Evolutionary conservation across 2,888 invertebrate genomes (phyloP), one percentile per base, ranked within the genome.

Genomic region (Pseudoips prasinana): DNA sequence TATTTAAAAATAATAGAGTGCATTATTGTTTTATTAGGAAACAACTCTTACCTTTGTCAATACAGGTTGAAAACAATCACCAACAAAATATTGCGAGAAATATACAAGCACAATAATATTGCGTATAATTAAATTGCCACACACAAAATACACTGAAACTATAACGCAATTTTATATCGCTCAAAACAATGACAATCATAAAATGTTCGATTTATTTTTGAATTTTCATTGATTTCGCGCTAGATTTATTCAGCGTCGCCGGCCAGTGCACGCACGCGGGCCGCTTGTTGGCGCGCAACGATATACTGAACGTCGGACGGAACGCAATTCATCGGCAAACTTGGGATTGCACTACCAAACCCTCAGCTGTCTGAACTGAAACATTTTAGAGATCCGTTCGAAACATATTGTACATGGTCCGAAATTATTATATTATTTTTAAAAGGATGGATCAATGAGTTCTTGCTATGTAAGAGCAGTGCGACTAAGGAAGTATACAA

Each of bases 241-340:
- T 65, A 66, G 63, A 60, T 64, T 59, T 66, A 59, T n/a, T 38
- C 55, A 58, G 44, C 53, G 40, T 50, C 46, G 40, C 38, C 46
- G 36, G 49, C 56, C 46, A 54, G 46, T 55, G 46, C 46, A 57
- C 74, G 68, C 75, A 62, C 73, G 62, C 58, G 64, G 64, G 58
- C 59, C 75, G 65, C 71, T 58, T 59, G 64, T 60, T 65, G 69
- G 65, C 81, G 80, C 74, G 68, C 76, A 65, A 65, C 72, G 70
- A 57, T 73, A 55, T 60, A 83, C 80, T 83, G 82, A 64, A 2
- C 20, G 64, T 44, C 42, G 40, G 41, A 34, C 46, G 40, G 29
- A 14, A 33, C 41, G 34, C 46, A 46, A 45, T 51, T 43, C 52
- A 41, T 49, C 43, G 43, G 44, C 41, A 5, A 20, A 41, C 30